Conservation (phyloP, 2,797 vertebrate genomes). For the Clarias fuscus region DNA sequence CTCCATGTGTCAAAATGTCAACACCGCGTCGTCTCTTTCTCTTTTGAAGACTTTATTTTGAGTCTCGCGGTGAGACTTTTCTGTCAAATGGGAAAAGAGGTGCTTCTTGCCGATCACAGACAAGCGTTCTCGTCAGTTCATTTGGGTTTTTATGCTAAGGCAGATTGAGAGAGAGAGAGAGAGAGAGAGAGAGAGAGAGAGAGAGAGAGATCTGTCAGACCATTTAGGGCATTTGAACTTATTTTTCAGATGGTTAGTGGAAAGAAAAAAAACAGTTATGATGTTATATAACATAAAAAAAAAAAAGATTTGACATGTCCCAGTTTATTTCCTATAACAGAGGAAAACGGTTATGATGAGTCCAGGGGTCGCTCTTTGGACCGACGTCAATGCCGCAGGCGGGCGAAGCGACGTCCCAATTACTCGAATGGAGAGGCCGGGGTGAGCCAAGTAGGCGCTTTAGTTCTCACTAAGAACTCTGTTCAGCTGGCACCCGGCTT, state of each 20-base stretch:
- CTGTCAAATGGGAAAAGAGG: not conserved
- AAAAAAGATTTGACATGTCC: slow-evolving; percentile 9
- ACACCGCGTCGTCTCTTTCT: not conserved
- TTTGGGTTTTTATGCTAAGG: not conserved
- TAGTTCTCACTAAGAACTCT: slow-evolving; percentile 53
- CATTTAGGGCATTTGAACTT: not conserved
- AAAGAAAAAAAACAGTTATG: not conserved
- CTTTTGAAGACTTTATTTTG: slow-evolving; percentile 27
- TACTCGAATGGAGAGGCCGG: slow-evolving; percentile 46
- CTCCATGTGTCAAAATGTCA: slow-evolving; percentile 28
- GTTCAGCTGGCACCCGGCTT: slow-evolving; percentile 34
- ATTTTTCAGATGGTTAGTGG: not conserved
- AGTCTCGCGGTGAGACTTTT: slow-evolving; percentile 6
- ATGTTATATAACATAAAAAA: slow-evolving; percentile 19
- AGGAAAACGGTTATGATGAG: slow-evolving; percentile 22
- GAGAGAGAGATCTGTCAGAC: not conserved
- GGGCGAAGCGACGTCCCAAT: slow-evolving; percentile 50
- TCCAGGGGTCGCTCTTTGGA: slow-evolving; percentile 37
- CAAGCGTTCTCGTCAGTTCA: not conserved
- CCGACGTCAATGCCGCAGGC: slow-evolving; percentile 40
- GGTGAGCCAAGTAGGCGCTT: slow-evolving; percentile 48
- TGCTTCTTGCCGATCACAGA: not conserved
- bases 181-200: too few relatives aligned
- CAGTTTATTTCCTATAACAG: slow-evolving; percentile 32
- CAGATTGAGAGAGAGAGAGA: too few relatives aligned